These are phyloP conservation scores for Sesamia inferens DNA, from an alignment of 2,888 invertebrate species.

Conservation along the genomic window DNA sequence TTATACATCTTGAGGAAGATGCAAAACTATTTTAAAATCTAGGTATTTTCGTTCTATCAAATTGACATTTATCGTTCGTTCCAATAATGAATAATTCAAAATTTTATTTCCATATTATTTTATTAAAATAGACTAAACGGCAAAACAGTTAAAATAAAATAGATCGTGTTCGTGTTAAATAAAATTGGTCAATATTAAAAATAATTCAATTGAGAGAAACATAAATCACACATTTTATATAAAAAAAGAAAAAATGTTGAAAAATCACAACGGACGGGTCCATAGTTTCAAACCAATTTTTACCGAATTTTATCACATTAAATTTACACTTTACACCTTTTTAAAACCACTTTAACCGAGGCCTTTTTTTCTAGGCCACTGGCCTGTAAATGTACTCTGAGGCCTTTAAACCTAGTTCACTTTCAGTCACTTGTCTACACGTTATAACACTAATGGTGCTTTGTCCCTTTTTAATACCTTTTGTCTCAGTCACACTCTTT, in stretches of 20 bases:
- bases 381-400: conserved; percentile 18
- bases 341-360: conserved; percentile 19
- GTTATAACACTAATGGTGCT: conserved; percentile 11
- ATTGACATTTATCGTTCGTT: conserved; percentile 72
- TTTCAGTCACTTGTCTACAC: conserved; percentile 30
- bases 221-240: conserved; percentile 11
- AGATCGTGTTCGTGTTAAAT: conserved; percentile 12
- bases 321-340: conserved; percentile 43
- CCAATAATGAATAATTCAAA: conserved; percentile 43
- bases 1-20: conserved; percentile 77
- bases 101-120: conserved; percentile 21
- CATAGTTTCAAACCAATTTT: conserved; percentile 44
- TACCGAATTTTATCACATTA: conserved; percentile 55
- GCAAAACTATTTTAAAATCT: conserved; percentile 68
- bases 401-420: conserved; percentile 34
- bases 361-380: conserved; percentile 23
- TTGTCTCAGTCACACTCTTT: conserved; percentile 72
- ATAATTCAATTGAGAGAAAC: conserved; percentile 31
- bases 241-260: conserved; percentile 8
- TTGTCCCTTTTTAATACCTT: conserved; percentile 49
- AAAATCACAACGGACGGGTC: conserved; percentile 60
- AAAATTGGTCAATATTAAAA: neutral
- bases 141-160: conserved; percentile 21
- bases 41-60: conserved; percentile 64
- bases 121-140: conserved; percentile 18